A percentile compares a stretch with the other conserved stretches of the same genome.
phyloP scores from a whole-genome alignment of 2,113 vertebrate species.

The Ochotona curzoniae region DNA sequence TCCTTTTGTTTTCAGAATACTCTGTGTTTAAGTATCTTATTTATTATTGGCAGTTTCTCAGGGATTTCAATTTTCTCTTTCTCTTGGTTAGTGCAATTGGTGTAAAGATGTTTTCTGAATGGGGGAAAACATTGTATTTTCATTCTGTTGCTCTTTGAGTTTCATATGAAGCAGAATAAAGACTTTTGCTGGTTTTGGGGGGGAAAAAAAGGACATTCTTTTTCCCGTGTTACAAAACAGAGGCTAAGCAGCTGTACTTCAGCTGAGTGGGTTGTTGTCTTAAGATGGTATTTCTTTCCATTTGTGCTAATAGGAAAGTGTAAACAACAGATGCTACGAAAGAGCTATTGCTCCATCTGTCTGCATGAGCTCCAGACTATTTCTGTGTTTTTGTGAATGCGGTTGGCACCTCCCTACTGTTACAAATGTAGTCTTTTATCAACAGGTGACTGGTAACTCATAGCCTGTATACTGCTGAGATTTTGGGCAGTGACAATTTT shows the following conservation, averaged over 20 bases:
- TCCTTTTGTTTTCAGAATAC: slow-evolving; percentile 19
- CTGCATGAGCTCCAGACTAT: neutral
- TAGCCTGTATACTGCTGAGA: neutral
- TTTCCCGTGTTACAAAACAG: neutral
- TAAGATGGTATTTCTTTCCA: neutral
- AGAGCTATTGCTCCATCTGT: fast-evolving
- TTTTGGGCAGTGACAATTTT: neutral
- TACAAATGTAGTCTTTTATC: neutral
- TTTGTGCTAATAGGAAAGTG: neutral
- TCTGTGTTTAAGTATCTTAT: slow-evolving; percentile 61
- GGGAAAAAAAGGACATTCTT: neutral
- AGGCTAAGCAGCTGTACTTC: neutral
- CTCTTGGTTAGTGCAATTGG: slow-evolving; percentile 8
- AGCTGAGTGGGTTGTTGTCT: neutral
- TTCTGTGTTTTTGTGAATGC: neutral
- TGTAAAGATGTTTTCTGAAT: slow-evolving; percentile 54
- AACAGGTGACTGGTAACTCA: neutral
- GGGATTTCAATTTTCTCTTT: slow-evolving; percentile 62
- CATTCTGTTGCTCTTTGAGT: slow-evolving; percentile 57
- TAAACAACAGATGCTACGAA: neutral
- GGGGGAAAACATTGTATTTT: slow-evolving; percentile 28
- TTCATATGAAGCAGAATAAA: slow-evolving; percentile 72
- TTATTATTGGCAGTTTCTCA: slow-evolving; percentile 72
- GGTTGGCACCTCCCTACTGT: too few species aligned
- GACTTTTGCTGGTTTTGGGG: too few species aligned